phyloP scores from a whole-genome alignment of 2,888 invertebrate species.

The Marronus borbonicus region DNA sequence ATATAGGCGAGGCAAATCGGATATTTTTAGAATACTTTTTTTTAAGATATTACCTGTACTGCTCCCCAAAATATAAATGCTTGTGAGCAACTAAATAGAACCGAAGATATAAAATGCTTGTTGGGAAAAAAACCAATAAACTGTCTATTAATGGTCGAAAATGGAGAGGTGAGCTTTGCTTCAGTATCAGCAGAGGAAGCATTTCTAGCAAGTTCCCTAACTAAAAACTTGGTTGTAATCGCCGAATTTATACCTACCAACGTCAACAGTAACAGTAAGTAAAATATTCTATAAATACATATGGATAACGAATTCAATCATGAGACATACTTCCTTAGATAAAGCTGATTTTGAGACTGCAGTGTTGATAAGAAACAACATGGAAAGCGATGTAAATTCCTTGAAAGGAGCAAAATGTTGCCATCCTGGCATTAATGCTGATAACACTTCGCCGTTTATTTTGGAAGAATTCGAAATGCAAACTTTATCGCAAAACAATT shows the following conservation, averaged over 20 bases:
- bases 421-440: conserved; percentile 78
- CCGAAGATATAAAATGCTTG: conserved; percentile 56
- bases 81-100: conserved; percentile 60
- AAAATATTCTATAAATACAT: background rate
- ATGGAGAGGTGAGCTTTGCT: conserved; percentile 67
- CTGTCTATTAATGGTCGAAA: conserved; percentile 74
- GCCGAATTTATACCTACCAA: conserved; percentile 67
- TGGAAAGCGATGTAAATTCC: conserved; percentile 68
- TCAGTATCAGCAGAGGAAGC: conserved; percentile 74
- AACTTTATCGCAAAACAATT: conserved; percentile 58
- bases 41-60: conserved; percentile 61
- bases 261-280: background rate
- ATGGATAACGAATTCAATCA: background rate
- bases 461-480: conserved; percentile 75
- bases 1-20: too few relatives aligned
- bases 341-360: conserved; percentile 74
- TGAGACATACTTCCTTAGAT: too few relatives aligned
- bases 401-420: conserved; percentile 75
- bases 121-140: conserved; percentile 64
- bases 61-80: conserved; percentile 52
- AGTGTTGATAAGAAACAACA: conserved; percentile 71
- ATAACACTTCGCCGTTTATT: conserved; percentile 75
- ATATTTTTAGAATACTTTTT: background rate
- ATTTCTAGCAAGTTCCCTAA: conserved; percentile 71
- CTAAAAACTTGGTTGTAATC: conserved; percentile 70